Evolutionary conservation across 2,797 vertebrate genomes (phyloP), one percentile per base, ranked within the genome.

Genomic region (Chelonia mydas): DNA sequence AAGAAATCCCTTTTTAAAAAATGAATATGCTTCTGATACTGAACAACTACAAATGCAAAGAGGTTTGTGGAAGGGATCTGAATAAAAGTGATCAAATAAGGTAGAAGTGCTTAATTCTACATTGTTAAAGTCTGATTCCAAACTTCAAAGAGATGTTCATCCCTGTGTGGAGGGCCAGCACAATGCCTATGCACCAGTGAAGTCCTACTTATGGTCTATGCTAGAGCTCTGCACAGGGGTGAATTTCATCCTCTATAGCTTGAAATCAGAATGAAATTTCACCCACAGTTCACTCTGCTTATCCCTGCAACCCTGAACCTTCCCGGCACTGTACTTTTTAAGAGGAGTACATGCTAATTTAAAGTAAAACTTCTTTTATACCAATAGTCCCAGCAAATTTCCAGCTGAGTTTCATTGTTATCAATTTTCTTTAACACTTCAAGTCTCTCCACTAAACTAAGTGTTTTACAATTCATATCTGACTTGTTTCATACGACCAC

Each of bases 201-300:
- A 80, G 82, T n/a, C 7, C 2, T 86, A 10, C 53, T 88, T 87
- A 53, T 9, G 9, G 81, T 90, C 41, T 59, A 80, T 55, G 57
- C 25, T 68, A 19, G 3, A 5, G 86, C 37, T 41, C 41, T 72
- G 23, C 27, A 31, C 3, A 45, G 47, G 61, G 88, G 57, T 54
- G 0, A 89, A 78, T 89, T 91, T 83, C 28, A 51, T 83, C 27
- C 6, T 81, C 81, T 72, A 49, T 47, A 68, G 8, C 27, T 33
- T 65, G 72, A 94, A 92, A 93, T 83, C 59, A 89, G 87, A 45
- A 93, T 92, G 31, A 21, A 84, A 87, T 31, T 90, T 81, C 25
- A 74, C 1, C 3, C 91, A 61, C 28, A 0, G 16, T 37, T 4
- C 19, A 77, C 21, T 94, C 47, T 80, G n/a, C 33, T 74, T 88